These are phyloP conservation scores for Brachionus asplanchnoidis DNA, from an alignment of 1,140 invertebrate genomes.

Conservation along the genomic window DNA sequence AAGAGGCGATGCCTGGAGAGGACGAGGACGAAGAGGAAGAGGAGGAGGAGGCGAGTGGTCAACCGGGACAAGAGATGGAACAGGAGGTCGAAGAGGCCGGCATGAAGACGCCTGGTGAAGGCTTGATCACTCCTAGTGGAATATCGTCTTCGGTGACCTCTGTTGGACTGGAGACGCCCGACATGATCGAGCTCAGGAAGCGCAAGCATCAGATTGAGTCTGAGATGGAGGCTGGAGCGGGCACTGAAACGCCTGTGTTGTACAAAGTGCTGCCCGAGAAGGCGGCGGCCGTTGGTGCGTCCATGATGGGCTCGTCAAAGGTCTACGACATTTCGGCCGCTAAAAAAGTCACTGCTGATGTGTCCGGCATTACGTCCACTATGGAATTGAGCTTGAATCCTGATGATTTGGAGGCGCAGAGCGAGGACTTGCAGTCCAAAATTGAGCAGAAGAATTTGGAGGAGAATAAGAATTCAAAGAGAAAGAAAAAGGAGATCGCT, in stretches of 20 bases:
- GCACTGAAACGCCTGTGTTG: constrained; percentile 62
- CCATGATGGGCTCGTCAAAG: constrained; percentile 91
- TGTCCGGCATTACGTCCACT: constrained; percentile 3
- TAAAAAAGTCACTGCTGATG: not conserved
- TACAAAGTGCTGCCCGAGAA: constrained; percentile 93
- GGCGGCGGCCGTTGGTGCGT: constrained; percentile 76
- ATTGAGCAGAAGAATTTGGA: not conserved
- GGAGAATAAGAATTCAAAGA: not conserved
- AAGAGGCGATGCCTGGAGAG: constrained; percentile 57
- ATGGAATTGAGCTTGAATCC: constrained; percentile 19
- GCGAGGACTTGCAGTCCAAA: not conserved
- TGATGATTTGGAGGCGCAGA: not conserved
- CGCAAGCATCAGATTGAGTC: constrained; percentile 78
- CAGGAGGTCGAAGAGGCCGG: constrained; percentile 4
- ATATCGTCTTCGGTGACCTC: constrained; percentile 66
- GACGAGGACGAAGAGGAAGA: constrained; percentile 54
- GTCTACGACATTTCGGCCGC: constrained; percentile 74
- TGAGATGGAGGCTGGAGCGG: constrained; percentile 71
- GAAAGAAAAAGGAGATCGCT: not conserved
- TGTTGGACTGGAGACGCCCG: constrained; percentile 91
- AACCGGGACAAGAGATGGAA: not conserved
- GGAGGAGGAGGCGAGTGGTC: constrained; percentile 42
- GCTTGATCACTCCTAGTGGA: constrained; percentile 85
- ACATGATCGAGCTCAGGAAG: constrained; percentile 94
- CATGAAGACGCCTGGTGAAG: constrained; percentile 44